A percentile compares a stretch with the other conserved stretches of the same genome.
Conservation (phyloP, 1,140 invertebrate genomes). For the Orius insidiosus region DNA sequence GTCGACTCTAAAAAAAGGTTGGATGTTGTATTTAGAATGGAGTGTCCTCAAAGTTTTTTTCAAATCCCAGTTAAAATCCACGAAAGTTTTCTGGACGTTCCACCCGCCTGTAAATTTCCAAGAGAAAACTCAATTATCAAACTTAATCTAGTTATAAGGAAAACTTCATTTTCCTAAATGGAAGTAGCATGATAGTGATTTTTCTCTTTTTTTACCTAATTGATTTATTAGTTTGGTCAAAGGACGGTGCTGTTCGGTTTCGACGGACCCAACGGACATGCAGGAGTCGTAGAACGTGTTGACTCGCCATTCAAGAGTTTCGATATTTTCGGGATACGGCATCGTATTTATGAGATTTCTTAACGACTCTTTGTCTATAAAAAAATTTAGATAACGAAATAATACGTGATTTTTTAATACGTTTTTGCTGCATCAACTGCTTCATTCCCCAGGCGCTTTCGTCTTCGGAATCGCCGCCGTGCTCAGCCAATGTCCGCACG, state of each 20-base stretch:
- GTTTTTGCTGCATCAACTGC: constrained; percentile 21
- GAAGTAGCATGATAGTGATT: background rate
- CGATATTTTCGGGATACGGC: constrained; percentile 19
- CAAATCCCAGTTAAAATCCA: constrained; percentile 28
- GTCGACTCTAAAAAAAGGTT: constrained; percentile 31
- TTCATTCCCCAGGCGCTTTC: constrained; percentile 23
- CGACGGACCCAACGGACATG: constrained; percentile 26
- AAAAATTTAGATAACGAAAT: background rate
- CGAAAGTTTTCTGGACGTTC: constrained; percentile 30
- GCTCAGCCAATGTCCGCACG: constrained; percentile 35
- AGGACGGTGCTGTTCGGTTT: constrained; percentile 23
- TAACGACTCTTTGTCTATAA: constrained; percentile 16
- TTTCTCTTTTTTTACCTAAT: constrained; percentile 23
- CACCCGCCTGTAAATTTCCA: constrained; percentile 30
- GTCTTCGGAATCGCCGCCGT: constrained; percentile 24
- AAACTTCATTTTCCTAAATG: constrained; percentile 1
- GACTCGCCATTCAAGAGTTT: constrained; percentile 24
- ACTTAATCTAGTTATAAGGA: background rate
- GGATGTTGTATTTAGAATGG: constrained; percentile 28
- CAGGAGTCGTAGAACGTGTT: constrained; percentile 27
- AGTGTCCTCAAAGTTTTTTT: constrained; percentile 25
- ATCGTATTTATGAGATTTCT: constrained; percentile 23
- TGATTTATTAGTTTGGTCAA: constrained; percentile 23
- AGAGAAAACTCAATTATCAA: constrained; percentile 7
- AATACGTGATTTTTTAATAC: constrained; percentile 24